A percentile compares a stretch with the other conserved stretches of the same genome.
Evolutionary conservation across 2,888 invertebrate species (phyloP).

Genomic region (Druceiella hillmani): DNA sequence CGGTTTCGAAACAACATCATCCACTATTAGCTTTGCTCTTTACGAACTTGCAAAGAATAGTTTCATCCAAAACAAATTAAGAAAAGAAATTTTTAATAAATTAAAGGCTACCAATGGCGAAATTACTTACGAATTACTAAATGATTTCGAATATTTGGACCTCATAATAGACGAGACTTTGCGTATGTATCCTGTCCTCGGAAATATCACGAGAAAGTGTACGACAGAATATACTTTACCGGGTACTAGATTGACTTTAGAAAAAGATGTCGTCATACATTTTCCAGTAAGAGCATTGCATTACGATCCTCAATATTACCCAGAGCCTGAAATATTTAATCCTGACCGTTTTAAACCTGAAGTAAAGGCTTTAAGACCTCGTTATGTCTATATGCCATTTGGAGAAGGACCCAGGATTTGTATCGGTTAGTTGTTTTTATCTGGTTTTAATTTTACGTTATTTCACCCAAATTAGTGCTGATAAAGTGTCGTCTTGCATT

Average conservation of each 20-base stretch:
- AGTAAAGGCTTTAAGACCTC: constrained; percentile 30
- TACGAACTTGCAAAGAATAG: constrained; percentile 32
- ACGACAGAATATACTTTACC: constrained; percentile 33
- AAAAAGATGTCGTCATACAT: constrained; percentile 34
- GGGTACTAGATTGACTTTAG: constrained; percentile 29
- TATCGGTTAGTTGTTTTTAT: constrained; percentile 38
- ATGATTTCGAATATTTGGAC: constrained; percentile 30
- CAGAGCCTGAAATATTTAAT: constrained; percentile 32
- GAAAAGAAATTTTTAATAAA: constrained; percentile 31
- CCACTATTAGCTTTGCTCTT: constrained; percentile 28
- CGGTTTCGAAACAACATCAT: constrained; percentile 34
- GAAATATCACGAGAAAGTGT: constrained; percentile 32
- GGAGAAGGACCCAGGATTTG: constrained; percentile 39
- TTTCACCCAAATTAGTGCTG: too few relatives aligned
- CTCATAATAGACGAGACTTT: constrained; percentile 33
- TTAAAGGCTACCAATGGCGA: constrained; percentile 26
- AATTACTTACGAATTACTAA: constrained; percentile 31
- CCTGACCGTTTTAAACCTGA: constrained; percentile 36
- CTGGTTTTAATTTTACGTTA: too few relatives aligned
- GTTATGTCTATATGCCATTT: constrained; percentile 36
- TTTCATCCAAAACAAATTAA: constrained; percentile 26
- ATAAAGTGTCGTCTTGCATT: too few relatives aligned
- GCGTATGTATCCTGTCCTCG: constrained; percentile 35
- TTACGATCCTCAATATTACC: constrained; percentile 31
- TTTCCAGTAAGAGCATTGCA: constrained; percentile 36